Evolutionary conservation across 1,140 invertebrate genomes (phyloP).

Genomic region (Drosophila rufa): DNA sequence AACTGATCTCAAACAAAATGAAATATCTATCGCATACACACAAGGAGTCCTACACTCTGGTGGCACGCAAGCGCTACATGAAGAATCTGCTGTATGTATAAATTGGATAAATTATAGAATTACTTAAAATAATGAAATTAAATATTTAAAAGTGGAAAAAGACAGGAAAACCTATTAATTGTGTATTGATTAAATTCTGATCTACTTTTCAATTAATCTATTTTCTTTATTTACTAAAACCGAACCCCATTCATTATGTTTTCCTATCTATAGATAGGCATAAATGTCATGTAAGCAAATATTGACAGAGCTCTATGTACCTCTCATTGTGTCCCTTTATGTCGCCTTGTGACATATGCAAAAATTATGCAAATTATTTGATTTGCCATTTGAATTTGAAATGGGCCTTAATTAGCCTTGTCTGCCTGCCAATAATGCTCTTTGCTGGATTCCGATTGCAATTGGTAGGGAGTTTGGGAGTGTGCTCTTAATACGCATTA

Average conservation of each 20-base stretch:
- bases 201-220: constrained; percentile 3
- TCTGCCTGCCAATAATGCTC: constrained; percentile 41
- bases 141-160: constrained; percentile 6
- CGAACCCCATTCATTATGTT: constrained; percentile 17
- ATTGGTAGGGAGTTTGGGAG: constrained; percentile 37
- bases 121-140: not conserved
- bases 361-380: constrained; percentile 77
- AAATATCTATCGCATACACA: constrained; percentile 86
- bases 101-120: not conserved
- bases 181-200: constrained; percentile 1
- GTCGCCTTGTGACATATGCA: constrained; percentile 62
- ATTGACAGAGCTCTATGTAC: constrained; percentile 30
- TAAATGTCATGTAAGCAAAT: constrained; percentile 50
- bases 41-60: constrained; percentile 86
- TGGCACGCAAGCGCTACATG: constrained; percentile 86
- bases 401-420: constrained; percentile 69
- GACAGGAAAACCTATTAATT: not conserved
- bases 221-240: constrained; percentile 7
- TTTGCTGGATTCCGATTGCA: constrained; percentile 28
- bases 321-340: constrained; percentile 22
- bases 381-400: constrained; percentile 55
- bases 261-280: constrained; percentile 9
- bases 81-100: constrained; percentile 86
- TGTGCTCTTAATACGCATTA: constrained; percentile 29
- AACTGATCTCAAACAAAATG: constrained; percentile 83